Base-by-base conservation (phyloP, 1,140 invertebrate genomes). In the Bathynomus jamesi region DNA sequence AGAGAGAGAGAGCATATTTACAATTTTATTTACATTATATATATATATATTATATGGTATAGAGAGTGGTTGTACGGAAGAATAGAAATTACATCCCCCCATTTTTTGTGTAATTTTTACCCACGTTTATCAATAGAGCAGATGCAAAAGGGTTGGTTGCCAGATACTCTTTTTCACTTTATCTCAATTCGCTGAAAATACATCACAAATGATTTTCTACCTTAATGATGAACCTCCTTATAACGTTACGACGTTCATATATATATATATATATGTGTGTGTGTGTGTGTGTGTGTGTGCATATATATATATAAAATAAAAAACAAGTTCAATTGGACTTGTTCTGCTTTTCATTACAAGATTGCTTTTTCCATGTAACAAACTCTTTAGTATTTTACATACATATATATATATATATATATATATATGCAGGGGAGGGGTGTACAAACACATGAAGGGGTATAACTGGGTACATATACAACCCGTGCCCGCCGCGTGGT, bases 391-490 rank as follows among this genome's bases (percentile, higher is more conserved):
- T 53, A 53, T 53, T 17, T 53, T 2, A 53, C 21, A 53, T 53
- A 53, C 21, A 53, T 53, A 53, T 53, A 53, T 53, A 53, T 53
- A 53, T 53, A 53, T 53, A 53, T 53, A 53, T 53, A 53, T 53
- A 53, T 53, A 53, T 53, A 53, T 53, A 53, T 53, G 21, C 21
- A 53, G 21, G 40, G 40, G 40, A 53, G 21, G 40, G 21, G 40
- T 53, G 21, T 53, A 53, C 40, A 53, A 53, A 53, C 21, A 53
- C 2, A 5, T 1, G 40, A 53, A 53, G 40, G 40, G 40, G 40
- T 53, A 53, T n/a, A n/a, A n/a, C n/a, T n/a, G n/a, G n/a, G n/a
- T n/a, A n/a, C n/a, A n/a, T 21, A 53, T 53, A 53, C 40, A 53
- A 53, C 40, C 40, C 40, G 40, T 53, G 40, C 40, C 40, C 40